Evolutionary conservation across 2,888 invertebrate species (phyloP), one percentile per base, ranked within the genome.

Genomic region (Rambutsinella grinnellia): DNA sequence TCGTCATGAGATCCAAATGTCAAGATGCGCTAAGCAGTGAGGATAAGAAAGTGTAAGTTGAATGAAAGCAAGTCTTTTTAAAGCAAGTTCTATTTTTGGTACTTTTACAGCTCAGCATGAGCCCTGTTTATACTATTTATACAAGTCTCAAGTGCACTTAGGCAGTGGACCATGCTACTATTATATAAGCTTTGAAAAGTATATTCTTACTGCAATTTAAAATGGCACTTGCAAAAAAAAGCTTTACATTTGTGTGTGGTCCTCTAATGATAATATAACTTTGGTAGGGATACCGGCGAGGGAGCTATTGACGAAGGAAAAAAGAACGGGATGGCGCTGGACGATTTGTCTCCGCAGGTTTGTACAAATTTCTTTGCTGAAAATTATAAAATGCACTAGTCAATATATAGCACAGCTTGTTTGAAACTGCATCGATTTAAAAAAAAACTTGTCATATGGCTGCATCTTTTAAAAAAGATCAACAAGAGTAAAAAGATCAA

Each of bases 281-380:
- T 24, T 58, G 58, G 28, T 21, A 78, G 77, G 58, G 62, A 78
- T 66, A 54, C 70, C 47, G 66, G 17, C 28, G 74, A 77, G 67
- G 44, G 65, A 65, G 72, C 36, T 60, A 61, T 65, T 72, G 78
- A 74, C 19, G 68, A 74, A 21, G 60, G 56, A 36, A 77, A 67
- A 57, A 76, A 65, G 51, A 78, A 81, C 81, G 79, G 82, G 51
- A 82, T 81, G 81, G 78, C 80, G 63, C 67, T 83, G 68, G 82
- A 83, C 76, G 83, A 83, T 81, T 80, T 82, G 66, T 81, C 83
- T 36, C 81, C 76, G 47, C 78, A 82, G 81, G 83, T 83, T 79
- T 79, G 82, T 57, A 36, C 19, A 28, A 57, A 17, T 19, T 21
- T 19, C 47, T 63, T 63, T 17, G 6, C 23, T 17, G 6, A n/a